phyloP scores from a whole-genome alignment of 2,113 vertebrate genomes.

The Struthidea cinerea region DNA sequence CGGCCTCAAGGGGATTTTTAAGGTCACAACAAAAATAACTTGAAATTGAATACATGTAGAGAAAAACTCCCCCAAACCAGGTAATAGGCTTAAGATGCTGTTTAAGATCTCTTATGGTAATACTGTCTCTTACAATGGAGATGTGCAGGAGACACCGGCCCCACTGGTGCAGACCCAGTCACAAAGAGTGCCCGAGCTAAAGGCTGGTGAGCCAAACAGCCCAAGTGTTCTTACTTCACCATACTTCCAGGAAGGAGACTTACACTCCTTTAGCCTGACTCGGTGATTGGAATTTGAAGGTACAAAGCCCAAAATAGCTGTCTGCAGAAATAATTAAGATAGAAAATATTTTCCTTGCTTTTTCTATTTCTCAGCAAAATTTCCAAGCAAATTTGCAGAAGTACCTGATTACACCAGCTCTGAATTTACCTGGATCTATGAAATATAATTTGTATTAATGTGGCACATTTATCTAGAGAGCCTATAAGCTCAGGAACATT shows the following conservation, averaged over 20 bases:
- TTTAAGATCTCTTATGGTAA: not conserved
- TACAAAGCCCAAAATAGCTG: not conserved
- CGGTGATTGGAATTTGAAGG: not conserved
- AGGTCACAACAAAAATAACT: not conserved
- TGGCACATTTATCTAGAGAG: not conserved
- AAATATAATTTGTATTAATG: not conserved
- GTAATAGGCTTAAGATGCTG: not conserved
- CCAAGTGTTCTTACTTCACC: not conserved
- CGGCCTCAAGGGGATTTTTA: not conserved
- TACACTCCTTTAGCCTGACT: not conserved
- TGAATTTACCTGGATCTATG: not conserved
- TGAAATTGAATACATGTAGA: not conserved
- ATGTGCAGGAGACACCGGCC: fast-evolving
- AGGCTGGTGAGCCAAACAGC: not conserved
- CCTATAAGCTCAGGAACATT: not conserved
- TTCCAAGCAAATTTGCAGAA: not conserved
- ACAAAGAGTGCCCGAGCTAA: not conserved
- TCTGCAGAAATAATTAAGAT: not conserved
- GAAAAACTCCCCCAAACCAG: not conserved
- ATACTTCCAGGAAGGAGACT: not conserved
- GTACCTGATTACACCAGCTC: not conserved
- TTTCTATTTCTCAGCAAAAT: not conserved
- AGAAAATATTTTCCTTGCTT: not conserved
- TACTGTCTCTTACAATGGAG: not conserved
- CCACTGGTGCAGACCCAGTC: not conserved